A percentile compares a stretch with the other conserved stretches of the same genome.
These are phyloP conservation scores for Camelus dromedarius DNA, from an alignment of 2,113 vertebrate genomes.

Conservation along the genomic window DNA sequence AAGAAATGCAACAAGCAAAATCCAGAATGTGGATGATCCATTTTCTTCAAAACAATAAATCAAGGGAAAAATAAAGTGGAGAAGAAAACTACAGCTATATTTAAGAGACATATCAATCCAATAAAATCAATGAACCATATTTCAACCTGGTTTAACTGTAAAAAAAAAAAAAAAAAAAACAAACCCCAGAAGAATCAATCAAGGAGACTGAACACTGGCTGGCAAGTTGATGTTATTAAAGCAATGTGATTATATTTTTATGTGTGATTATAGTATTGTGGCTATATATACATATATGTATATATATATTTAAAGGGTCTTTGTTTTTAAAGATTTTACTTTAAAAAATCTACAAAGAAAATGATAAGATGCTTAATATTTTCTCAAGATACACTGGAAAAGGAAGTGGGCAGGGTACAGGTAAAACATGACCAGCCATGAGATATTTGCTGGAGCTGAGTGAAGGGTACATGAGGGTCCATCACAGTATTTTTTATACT, in stretches of 20 bases:
- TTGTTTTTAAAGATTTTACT: not conserved
- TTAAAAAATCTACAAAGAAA: conserved; percentile 5
- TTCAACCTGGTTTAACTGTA: not conserved
- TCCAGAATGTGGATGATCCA: not conserved
- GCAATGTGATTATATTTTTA: not conserved
- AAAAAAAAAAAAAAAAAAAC: not conserved
- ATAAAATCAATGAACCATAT: not conserved
- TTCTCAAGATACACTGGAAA: not conserved
- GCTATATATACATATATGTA: not conserved
- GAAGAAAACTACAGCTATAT: not conserved
- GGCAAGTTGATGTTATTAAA: not conserved
- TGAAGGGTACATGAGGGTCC: not conserved
- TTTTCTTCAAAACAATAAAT: not conserved
- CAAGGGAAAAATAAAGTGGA: not conserved
- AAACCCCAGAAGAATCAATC: not conserved
- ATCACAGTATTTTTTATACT: not conserved
- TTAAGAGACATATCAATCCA: not conserved
- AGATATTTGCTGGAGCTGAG: not conserved
- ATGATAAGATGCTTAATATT: not conserved
- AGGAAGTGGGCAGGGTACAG: not conserved
- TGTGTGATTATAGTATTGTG: not conserved
- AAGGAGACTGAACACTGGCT: not conserved
- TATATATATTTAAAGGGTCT: not conserved
- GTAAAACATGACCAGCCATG: not conserved
- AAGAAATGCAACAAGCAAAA: not conserved